phyloP scores from a whole-genome alignment of 2,113 vertebrate species.

The Sylvilagus bachmani region DNA sequence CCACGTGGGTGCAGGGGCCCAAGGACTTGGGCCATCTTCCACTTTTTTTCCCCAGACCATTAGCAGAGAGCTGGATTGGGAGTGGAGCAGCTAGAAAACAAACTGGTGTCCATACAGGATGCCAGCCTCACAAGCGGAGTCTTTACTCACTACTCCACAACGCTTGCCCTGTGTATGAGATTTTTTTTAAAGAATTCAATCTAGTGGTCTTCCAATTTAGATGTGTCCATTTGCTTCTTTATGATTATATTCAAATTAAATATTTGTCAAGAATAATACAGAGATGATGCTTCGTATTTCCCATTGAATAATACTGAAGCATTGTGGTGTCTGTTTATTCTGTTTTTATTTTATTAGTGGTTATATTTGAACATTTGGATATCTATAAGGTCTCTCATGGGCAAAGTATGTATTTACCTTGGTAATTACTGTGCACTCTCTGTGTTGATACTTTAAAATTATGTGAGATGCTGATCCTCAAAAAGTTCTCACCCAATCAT shows the following conservation, averaged over 20 bases:
- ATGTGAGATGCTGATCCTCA: not conserved
- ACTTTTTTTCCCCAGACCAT: too few relatives aligned
- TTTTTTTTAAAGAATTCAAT: not conserved
- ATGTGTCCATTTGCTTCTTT: slow-evolving; percentile 1
- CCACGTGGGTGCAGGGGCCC: too few relatives aligned
- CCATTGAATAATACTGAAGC: not conserved
- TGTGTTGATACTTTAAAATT: slow-evolving; percentile 17
- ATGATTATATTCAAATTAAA: slow-evolving; percentile 29
- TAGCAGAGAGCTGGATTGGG: too few relatives aligned
- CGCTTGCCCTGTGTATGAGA: not conserved
- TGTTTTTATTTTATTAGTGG: not conserved
- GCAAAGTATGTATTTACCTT: not conserved
- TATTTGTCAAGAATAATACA: slow-evolving; percentile 41
- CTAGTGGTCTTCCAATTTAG: not conserved
- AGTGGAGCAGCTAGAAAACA: too few relatives aligned
- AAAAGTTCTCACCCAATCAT: not conserved
- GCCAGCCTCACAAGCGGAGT: too few relatives aligned
- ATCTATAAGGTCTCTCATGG: not conserved
- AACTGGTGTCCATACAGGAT: too few relatives aligned
- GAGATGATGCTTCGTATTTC: not conserved
- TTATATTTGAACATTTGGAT: not conserved
- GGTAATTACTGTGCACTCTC: not conserved
- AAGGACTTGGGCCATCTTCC: too few relatives aligned
- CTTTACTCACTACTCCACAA: too few relatives aligned
- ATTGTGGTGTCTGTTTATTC: not conserved